These are phyloP conservation scores for Ditylenchus weischeri DNA, from an alignment of 2,888 invertebrate genomes.

Conservation along the genomic window DNA sequence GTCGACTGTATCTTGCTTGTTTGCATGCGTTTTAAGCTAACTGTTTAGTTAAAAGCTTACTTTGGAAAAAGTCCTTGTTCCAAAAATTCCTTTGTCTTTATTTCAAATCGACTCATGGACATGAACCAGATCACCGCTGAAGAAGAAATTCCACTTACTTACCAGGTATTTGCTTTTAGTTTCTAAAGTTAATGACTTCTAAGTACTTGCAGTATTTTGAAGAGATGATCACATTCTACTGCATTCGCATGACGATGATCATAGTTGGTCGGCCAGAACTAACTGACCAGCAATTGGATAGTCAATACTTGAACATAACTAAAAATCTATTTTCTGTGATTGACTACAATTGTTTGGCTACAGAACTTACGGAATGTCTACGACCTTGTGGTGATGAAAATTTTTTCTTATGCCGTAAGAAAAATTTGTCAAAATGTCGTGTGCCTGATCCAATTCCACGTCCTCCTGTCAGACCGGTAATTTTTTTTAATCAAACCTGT, in stretches of 20 bases:
- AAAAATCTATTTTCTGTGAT: constrained; percentile 33
- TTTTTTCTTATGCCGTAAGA: constrained; percentile 9
- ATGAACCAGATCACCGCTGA: constrained; percentile 9
- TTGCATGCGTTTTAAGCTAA: too few species aligned
- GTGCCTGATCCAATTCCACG: constrained; percentile 27
- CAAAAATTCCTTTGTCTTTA: constrained; percentile 27
- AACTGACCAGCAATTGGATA: neutral
- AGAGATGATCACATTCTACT: constrained; percentile 10
- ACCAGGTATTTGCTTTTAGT: neutral
- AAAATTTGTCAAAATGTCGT: constrained; percentile 22
- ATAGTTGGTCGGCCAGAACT: constrained; percentile 23
- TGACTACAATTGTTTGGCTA: constrained; percentile 39
- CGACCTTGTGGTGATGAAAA: constrained; percentile 35
- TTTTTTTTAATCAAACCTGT: too few species aligned
- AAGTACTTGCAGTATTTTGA: neutral
- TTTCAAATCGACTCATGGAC: constrained; percentile 26
- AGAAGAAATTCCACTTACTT: neutral
- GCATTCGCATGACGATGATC: constrained; percentile 20
- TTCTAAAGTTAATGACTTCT: neutral
- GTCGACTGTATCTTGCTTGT: too few species aligned
- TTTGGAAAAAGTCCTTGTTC: constrained; percentile 12
- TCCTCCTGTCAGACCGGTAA: neutral
- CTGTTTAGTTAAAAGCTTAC: neutral
- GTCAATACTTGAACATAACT: constrained; percentile 23
- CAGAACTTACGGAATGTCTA: constrained; percentile 35